phyloP scores from a whole-genome alignment of 1,140 invertebrate species.

The Lepidurus arcticus region DNA sequence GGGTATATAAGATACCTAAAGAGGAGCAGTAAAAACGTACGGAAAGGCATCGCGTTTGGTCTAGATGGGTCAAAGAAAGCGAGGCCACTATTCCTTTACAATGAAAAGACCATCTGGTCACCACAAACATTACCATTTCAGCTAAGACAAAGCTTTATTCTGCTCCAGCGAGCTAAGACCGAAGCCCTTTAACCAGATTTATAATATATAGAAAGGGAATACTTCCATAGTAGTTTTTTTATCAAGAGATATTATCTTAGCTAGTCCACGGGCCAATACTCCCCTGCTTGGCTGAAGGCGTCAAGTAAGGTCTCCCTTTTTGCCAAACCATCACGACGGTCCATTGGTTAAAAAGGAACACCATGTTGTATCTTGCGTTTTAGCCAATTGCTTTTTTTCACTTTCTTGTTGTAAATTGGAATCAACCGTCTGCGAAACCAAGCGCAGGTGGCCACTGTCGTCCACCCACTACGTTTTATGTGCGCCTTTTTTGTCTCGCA shows the following conservation, averaged over 20 bases:
- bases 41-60: neutral
- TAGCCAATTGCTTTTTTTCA: neutral
- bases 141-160: neutral
- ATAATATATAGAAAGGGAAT: too few species aligned
- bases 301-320: neutral
- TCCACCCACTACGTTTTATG: neutral
- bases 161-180: neutral
- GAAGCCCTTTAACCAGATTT: too few species aligned
- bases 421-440: neutral
- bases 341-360: neutral
- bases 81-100: neutral
- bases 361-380: too few species aligned
- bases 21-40: neutral
- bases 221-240: too few species aligned
- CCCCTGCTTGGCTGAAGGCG: neutral
- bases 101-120: neutral
- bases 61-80: neutral
- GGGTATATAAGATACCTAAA: neutral
- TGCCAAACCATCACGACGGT: neutral
- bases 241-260: neutral
- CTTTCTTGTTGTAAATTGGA: neutral
- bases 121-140: neutral
- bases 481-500: neutral
- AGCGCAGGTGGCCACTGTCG: neutral
- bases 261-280: constrained; percentile 1